Evolutionary conservation across 2,888 invertebrate species (phyloP).

Genomic region (Melinopterus prodromus): DNA sequence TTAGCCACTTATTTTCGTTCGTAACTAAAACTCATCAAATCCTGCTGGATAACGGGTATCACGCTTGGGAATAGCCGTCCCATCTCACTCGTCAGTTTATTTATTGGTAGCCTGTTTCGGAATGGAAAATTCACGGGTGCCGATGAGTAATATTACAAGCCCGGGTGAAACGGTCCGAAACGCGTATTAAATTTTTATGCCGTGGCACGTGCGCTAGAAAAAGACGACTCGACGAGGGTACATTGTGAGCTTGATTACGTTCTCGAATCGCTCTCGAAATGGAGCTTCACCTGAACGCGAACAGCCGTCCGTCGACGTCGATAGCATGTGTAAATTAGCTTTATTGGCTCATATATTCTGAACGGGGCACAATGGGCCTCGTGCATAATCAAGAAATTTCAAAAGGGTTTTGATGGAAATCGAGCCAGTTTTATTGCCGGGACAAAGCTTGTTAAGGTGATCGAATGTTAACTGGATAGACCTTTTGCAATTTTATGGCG

Average conservation of each 20-base stretch:
- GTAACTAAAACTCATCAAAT: no score
- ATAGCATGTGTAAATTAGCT: constrained; percentile 4
- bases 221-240: background rate
- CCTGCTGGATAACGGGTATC: no score
- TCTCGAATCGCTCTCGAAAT: background rate
- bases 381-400: background rate
- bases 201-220: background rate
- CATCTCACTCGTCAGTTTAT: background rate
- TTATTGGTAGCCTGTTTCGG: background rate
- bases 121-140: background rate
- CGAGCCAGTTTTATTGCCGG: background rate
- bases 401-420: background rate
- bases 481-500: background rate
- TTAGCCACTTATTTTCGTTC: no score
- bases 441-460: constrained; percentile 4
- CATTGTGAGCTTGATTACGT: background rate
- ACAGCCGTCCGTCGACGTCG: background rate
- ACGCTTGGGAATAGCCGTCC: no score
- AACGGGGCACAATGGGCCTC: background rate
- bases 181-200: background rate
- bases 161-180: background rate
- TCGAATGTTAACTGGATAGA: background rate
- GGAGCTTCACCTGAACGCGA: background rate
- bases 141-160: background rate
- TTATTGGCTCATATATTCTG: background rate